These are phyloP conservation scores for Aurelia aurita complex sp. Pacific DNA, from an alignment of 30 jellyfish, hydroid and myxozoan genomes.

Conservation along the genomic window DNA sequence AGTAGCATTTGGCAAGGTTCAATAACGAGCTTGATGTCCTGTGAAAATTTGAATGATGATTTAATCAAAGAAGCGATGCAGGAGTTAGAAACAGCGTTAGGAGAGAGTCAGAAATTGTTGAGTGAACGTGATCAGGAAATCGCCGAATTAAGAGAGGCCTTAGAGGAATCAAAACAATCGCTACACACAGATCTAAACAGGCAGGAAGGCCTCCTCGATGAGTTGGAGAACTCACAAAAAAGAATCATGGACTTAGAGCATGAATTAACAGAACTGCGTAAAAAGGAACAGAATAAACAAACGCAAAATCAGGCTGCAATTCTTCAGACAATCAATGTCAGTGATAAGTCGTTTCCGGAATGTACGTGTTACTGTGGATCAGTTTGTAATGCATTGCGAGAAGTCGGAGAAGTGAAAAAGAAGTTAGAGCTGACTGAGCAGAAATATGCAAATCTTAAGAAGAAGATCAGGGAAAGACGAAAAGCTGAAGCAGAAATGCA, in stretches of 20 bases:
- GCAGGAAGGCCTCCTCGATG: conserved; percentile 65
- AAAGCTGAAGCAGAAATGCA: conserved; percentile 68
- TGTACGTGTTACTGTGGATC: conserved; percentile 98
- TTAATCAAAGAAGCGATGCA: conserved; percentile 84
- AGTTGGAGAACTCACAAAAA: conserved; percentile 78
- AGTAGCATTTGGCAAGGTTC: conserved; percentile 88
- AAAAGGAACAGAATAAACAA: conserved; percentile 19
- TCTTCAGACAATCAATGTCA: conserved; percentile 26
- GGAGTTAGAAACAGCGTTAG: conserved; percentile 90
- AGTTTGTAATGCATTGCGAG: conserved; percentile 88
- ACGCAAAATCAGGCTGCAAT: conserved; percentile 9
- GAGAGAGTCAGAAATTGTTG: conserved; percentile 76
- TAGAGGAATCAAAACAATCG: conserved; percentile 52
- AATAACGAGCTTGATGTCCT: conserved; percentile 75
- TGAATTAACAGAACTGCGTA: conserved; percentile 43
- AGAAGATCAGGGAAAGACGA: conserved; percentile 86
- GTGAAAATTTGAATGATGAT: conserved; percentile 92
- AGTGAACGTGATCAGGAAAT: conserved; percentile 84
- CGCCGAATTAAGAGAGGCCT: conserved; percentile 51
- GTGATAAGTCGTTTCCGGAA: conserved; percentile 53
- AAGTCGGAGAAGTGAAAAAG: conserved; percentile 63
- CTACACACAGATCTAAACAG: conserved; percentile 20
- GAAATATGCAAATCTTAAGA: conserved; percentile 78
- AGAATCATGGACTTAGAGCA: conserved; percentile 65
- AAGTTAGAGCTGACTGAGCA: conserved; percentile 70